phyloP scores from a whole-genome alignment of 2,113 vertebrate species.

The Conger conger region DNA sequence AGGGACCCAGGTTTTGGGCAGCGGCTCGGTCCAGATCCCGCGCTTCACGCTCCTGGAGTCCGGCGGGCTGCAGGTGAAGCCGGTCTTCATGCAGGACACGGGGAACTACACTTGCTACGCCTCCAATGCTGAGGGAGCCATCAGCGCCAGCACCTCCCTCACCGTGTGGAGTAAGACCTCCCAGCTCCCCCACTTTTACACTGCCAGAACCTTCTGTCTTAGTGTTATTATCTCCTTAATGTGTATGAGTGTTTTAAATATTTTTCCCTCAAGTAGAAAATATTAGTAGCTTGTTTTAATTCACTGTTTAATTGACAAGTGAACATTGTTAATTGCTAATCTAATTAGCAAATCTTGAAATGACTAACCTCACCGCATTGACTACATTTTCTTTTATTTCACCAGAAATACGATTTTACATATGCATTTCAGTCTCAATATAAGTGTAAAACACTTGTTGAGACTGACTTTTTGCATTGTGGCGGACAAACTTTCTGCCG shows the following conservation, averaged over 20 bases:
- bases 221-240: no score
- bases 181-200: neutral
- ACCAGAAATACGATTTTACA: no score
- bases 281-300: no score
- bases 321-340: no score
- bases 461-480: neutral
- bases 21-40: slow-evolving; percentile 83
- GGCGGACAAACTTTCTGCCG: neutral
- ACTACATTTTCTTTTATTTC: no score
- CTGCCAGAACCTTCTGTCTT: neutral
- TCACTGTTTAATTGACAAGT: no score
- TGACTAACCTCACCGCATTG: no score
- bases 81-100: slow-evolving; percentile 79
- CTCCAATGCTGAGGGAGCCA: slow-evolving; percentile 75
- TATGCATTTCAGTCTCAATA: no score
- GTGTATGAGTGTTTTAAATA: no score
- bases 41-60: slow-evolving; percentile 86
- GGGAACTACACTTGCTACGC: slow-evolving; percentile 86
- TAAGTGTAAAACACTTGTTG: no score
- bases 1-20: slow-evolving; percentile 84
- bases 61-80: slow-evolving; percentile 81
- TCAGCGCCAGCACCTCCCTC: slow-evolving; percentile 76
- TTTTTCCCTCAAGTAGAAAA: no score
- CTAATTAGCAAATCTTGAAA: no score
- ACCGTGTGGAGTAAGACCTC: slow-evolving; percentile 88